Base-by-base conservation (phyloP, 2,797 vertebrate species). In the Coendou prehensilis region DNA sequence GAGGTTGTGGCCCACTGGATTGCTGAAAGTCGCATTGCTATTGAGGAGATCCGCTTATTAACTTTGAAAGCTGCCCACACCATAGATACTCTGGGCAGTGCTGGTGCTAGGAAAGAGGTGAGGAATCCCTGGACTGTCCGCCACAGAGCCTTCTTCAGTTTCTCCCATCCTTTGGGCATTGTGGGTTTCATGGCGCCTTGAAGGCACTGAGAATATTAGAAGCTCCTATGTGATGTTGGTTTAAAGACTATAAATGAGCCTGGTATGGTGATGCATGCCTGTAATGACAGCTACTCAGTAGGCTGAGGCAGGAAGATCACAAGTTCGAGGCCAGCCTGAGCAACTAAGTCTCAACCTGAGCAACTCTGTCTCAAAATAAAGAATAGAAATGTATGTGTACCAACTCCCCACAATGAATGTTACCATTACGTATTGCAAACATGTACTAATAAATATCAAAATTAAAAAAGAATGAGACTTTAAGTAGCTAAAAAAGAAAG, bases 1-100 rank as follows among this genome's bases (percentile, higher is more conserved):
- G 99, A 99, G 86, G 99, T 99, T 0, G 98, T 99, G 54, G 99
- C 99, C 57, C 99, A 99, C 97, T 99, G 99, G 99, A 99, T 99
- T 37, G 99, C 99, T 0, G 99, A 99, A 92, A 99, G 99, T 75
- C 99, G 99, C 76, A 99, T 99, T 61, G 97, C 98, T 97, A 99
- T 99, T 9, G 99, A 99, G 45, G 99, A 99, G 98, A 99, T 99
- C 1, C 99, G 99, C 52, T 98, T 99, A 96, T 98, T 99, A 95
- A 99, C 99, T 0, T 98, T 99, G 1, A 98, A 98, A 41, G 99
- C 99, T 2, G 99, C 99, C 81, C 98, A 98, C 87, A 98, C 97
- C 81, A 98, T 99, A 0, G 99, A 99, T 52, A 98, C 56, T 0
- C 0, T 98, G 76, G 99, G 99, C 59, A 99, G 98, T 71, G 98